Evolutionary conservation across 2,113 vertebrate species (phyloP).

Genomic region (Grus americana): DNA sequence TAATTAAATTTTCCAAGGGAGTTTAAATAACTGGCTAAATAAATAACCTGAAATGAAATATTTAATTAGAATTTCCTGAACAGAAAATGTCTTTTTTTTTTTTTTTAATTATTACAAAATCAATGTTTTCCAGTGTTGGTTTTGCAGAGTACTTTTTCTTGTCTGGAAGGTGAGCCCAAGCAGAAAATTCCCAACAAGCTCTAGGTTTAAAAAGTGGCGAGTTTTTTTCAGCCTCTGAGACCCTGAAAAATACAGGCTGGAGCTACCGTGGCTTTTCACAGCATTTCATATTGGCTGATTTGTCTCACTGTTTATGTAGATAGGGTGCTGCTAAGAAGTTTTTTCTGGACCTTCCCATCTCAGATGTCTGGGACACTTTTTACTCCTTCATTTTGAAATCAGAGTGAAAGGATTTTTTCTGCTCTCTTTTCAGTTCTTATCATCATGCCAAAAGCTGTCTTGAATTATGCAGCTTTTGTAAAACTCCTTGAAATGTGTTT

Average conservation of each 20-base stretch:
- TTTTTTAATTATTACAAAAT: background rate
- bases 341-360: conserved; percentile 11
- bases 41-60: background rate
- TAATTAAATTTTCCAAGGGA: background rate
- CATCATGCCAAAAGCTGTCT: conserved; percentile 41
- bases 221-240: background rate
- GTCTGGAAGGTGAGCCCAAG: background rate
- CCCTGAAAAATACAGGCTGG: background rate
- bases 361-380: background rate
- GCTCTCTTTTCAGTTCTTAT: conserved; percentile 30
- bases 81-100: background rate
- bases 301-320: background rate
- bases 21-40: background rate
- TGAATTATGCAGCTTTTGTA: conserved; percentile 48
- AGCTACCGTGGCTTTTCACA: background rate
- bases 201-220: background rate
- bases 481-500: conserved; percentile 45
- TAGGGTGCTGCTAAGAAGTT: background rate
- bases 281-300: background rate
- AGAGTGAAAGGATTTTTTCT: conserved; percentile 37
- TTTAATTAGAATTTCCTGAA: background rate
- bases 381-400: background rate
- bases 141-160: background rate
- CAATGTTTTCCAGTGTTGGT: background rate
- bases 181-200: background rate